These are phyloP conservation scores for Margaritifera margaritifera DNA, from an alignment of 2,888 invertebrate genomes.

Conservation along the genomic window DNA sequence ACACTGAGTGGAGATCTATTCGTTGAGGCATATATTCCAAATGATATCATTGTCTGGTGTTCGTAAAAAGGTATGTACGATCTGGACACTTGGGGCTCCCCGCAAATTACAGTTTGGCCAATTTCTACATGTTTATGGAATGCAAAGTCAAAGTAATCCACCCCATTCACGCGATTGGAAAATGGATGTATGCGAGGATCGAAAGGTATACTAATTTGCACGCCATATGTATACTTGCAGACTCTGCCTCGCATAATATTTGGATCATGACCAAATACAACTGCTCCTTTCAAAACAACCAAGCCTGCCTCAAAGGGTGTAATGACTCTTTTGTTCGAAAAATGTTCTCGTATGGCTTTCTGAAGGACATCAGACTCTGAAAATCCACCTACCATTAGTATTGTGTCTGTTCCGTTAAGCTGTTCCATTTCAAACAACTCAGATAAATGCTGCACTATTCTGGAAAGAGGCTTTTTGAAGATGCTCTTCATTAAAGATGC, in stretches of 20 bases:
- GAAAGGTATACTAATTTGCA: not conserved
- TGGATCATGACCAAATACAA: constrained; percentile 5
- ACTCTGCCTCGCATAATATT: not conserved
- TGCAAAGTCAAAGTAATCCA: not conserved
- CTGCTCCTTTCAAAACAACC: constrained; percentile 3
- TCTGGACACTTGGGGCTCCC: not conserved
- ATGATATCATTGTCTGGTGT: no score
- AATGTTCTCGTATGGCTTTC: no score
- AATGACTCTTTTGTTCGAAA: no score
- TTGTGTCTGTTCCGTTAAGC: not conserved
- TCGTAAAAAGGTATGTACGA: no score
- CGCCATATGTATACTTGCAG: constrained; percentile 5
- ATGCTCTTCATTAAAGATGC: no score
- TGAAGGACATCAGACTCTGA: no score
- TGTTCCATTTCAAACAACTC: no score
- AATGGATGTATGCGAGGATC: not conserved
- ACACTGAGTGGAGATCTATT: no score
- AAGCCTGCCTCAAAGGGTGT: not conserved
- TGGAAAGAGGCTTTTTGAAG: no score
- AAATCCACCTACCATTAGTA: no score
- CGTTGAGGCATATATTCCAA: no score
- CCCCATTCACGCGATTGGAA: not conserved
- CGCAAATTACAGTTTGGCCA: not conserved
- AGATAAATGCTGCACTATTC: no score
- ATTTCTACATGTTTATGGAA: constrained; percentile 1